phyloP scores from a whole-genome alignment of 2,113 vertebrate genomes.

The Speoplatyrhinus poulsoni region DNA sequence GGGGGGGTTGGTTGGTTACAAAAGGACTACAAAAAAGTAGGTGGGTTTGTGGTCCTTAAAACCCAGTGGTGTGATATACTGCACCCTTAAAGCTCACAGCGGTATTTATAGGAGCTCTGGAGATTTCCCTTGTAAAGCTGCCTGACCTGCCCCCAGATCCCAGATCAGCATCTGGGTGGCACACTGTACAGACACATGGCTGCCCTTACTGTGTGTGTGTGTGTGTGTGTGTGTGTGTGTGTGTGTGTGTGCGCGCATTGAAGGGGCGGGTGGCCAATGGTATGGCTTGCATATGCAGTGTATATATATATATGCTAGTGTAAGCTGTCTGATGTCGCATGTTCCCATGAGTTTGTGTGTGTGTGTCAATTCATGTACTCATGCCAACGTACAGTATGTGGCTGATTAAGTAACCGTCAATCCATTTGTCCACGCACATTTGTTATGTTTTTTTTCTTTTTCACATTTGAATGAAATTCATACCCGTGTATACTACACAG shows the following conservation, averaged over 20 bases:
- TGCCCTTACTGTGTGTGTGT: slow-evolving; percentile 1
- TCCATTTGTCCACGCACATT: background rate
- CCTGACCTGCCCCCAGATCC: slow-evolving; percentile 76
- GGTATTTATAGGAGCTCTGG: slow-evolving; percentile 84
- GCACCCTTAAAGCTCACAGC: slow-evolving; percentile 71
- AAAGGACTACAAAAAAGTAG: slow-evolving; percentile 42
- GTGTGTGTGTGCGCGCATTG: slow-evolving; percentile 8
- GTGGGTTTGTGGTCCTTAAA: slow-evolving; percentile 64
- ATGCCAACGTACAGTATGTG: background rate
- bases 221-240: slow-evolving; percentile 7
- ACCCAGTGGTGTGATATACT: slow-evolving; percentile 72
- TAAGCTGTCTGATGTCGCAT: background rate
- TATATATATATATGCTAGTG: background rate
- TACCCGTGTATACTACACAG: background rate
- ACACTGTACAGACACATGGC: slow-evolving; percentile 77
- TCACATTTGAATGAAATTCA: background rate
- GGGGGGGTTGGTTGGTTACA: slow-evolving; percentile 1
- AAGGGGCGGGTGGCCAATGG: background rate
- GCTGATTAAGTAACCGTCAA: background rate
- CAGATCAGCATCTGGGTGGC: slow-evolving; percentile 77
- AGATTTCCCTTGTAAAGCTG: slow-evolving; percentile 87
- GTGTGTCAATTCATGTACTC: background rate
- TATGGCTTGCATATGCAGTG: slow-evolving; percentile 4
- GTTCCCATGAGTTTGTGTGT: background rate
- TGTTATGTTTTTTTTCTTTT: too few species aligned